phyloP scores from a whole-genome alignment of 2,888 invertebrate genomes.

The Nesidiocoris tenuis region DNA sequence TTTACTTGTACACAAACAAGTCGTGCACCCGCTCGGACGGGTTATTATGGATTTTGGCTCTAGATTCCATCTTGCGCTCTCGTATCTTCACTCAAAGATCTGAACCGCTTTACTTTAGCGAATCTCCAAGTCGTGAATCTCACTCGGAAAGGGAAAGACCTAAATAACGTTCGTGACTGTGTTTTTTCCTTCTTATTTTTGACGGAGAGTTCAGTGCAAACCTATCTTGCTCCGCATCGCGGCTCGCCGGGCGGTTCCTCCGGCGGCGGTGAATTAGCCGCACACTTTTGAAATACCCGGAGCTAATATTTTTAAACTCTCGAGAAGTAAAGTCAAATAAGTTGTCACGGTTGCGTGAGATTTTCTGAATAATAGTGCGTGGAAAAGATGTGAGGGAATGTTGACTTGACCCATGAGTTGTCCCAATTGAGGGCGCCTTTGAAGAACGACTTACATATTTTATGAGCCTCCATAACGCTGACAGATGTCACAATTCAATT shows the following conservation, averaged over 20 bases:
- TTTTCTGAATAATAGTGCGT: no score
- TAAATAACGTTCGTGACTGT: neutral
- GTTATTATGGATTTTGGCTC: neutral
- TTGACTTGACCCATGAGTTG: no score
- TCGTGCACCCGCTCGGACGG: neutral
- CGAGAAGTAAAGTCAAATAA: no score
- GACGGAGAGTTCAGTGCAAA: neutral
- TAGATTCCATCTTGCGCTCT: neutral
- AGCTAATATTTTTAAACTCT: no score
- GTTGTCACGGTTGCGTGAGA: no score
- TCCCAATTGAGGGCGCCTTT: no score
- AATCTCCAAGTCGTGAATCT: neutral
- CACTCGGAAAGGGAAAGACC: neutral
- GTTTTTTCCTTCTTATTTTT: neutral
- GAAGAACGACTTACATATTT: no score
- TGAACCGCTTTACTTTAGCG: neutral
- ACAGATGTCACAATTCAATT: no score
- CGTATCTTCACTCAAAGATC: neutral
- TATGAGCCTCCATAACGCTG: no score
- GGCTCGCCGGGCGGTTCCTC: neutral
- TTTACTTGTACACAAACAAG: neutral
- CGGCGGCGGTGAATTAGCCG: neutral
- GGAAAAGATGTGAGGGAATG: no score
- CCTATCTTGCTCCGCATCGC: neutral
- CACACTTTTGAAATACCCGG: no score